Percentiles rank a stretch among this genome's conserved stretches.
Evolutionary conservation across 2,113 vertebrate genomes (phyloP).

Genomic region (Callaeas wilsoni): DNA sequence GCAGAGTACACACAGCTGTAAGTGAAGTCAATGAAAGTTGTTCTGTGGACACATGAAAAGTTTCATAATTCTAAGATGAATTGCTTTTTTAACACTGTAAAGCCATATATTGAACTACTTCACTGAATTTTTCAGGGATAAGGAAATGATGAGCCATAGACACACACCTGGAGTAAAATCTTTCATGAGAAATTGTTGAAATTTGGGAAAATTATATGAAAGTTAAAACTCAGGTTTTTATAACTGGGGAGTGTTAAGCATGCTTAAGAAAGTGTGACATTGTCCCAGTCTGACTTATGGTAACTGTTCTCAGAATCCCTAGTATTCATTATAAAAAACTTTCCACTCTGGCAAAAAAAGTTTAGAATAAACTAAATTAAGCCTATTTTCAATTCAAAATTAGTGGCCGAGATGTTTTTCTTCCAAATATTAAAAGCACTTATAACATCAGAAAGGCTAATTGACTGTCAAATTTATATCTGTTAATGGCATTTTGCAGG

Average conservation of each 20-base stretch:
- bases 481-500: slow-evolving; percentile 21
- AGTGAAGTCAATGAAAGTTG: slow-evolving; percentile 14
- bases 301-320: neutral
- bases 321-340: neutral
- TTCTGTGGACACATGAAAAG: neutral
- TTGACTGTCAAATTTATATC: slow-evolving; percentile 29
- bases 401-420: neutral
- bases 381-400: slow-evolving; percentile 2
- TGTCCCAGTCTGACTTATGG: neutral
- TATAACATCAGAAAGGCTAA: neutral
- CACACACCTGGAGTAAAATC: neutral
- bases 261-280: neutral
- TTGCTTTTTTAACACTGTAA: neutral
- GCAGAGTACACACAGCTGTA: slow-evolving; percentile 39
- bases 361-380: neutral
- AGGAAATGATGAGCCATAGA: neutral
- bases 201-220: neutral
- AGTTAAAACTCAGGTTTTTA: neutral
- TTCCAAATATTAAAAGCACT: slow-evolving; percentile 10
- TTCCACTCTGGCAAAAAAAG: neutral
- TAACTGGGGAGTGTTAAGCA: neutral
- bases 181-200: neutral
- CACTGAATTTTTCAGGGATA: neutral
- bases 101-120: neutral
- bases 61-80: neutral